phyloP scores from a whole-genome alignment of 2,113 vertebrate species.

The human region GRCh38 chr2:4929501-4930000 shows the following conservation, averaged over 20 bases:
- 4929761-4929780: neutral
- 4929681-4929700: neutral
- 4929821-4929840: no score
- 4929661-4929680: neutral
- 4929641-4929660: neutral
- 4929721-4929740: neutral
- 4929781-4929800: neutral
- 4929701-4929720: neutral
- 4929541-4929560: fast-evolving
- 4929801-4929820: no score
- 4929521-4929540: neutral
- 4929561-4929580: neutral
- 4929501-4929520: neutral
- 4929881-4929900: neutral
- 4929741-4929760: no score
- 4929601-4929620: neutral
- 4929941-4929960: neutral
- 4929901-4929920: neutral
- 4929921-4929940: neutral
- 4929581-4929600: neutral
- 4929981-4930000: fast-evolving
- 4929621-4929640: neutral
- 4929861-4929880: neutral
- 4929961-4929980: neutral
- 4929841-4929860: neutral